phyloP scores from a whole-genome alignment of 1,140 invertebrate species.

The Asobara japonica region DNA sequence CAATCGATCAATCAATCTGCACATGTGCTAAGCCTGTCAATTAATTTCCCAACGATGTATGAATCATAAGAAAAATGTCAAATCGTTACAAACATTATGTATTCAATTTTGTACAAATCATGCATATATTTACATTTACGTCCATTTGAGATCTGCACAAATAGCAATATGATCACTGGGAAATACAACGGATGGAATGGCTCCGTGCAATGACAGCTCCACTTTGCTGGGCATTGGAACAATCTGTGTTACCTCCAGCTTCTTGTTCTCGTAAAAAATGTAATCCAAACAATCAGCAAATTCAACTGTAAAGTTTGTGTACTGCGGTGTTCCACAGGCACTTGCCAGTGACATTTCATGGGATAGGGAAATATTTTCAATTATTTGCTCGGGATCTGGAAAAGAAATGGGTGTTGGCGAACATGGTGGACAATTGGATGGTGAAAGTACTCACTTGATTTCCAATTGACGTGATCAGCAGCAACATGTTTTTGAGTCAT shows the following conservation, averaged over 20 bases:
- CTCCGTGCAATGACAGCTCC: constrained; percentile 75
- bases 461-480: constrained; percentile 76
- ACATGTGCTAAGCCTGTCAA: too few relatives aligned
- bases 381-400: constrained; percentile 73
- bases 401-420: constrained; percentile 38
- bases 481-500: constrained; percentile 74
- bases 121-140: too few relatives aligned
- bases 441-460: constrained; percentile 74
- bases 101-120: too few relatives aligned
- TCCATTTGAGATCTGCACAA: constrained; percentile 81
- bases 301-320: constrained; percentile 85
- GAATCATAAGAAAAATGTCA: neutral
- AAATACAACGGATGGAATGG: constrained; percentile 86
- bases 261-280: constrained; percentile 82
- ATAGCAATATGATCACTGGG: constrained; percentile 94
- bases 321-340: constrained; percentile 80
- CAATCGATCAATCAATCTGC: too few relatives aligned
- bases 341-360: constrained; percentile 75
- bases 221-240: constrained; percentile 83
- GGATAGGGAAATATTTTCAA: constrained; percentile 70
- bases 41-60: too few relatives aligned
- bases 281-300: constrained; percentile 93
- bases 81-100: too few relatives aligned
- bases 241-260: constrained; percentile 73
- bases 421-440: neutral